Conservation (phyloP, 2,113 vertebrate genomes). For the Carlito syrichta region DNA sequence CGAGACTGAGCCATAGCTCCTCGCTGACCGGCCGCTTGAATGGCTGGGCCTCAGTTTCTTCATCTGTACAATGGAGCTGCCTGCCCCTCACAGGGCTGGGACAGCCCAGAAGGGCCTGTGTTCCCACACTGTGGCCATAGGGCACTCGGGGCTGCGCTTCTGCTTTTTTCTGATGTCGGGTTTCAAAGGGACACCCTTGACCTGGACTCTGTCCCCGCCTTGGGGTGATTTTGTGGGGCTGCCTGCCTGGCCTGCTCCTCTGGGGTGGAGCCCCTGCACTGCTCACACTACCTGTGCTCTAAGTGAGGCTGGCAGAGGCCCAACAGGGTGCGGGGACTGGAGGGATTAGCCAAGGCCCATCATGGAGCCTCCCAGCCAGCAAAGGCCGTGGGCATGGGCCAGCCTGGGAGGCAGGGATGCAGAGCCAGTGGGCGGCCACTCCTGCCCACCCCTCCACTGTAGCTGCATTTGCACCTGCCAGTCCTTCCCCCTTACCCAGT, state of each 20-base stretch:
- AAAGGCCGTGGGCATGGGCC: neutral
- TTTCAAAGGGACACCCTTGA: neutral
- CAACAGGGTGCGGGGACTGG: neutral
- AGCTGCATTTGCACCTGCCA: neutral
- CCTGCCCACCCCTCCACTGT: neutral
- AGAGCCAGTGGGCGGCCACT: neutral
- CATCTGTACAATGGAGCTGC: neutral
- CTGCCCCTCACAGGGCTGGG: neutral
- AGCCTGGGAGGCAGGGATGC: neutral
- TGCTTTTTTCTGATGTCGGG: conserved; percentile 23
- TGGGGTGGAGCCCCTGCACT: neutral
- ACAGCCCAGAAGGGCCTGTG: neutral
- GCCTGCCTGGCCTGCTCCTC: neutral
- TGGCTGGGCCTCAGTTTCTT: neutral
- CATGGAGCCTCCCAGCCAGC: neutral
- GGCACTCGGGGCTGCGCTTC: neutral
- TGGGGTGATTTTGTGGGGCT: neutral
- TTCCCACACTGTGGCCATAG: neutral
- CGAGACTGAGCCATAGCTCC: neutral
- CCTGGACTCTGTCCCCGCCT: neutral
- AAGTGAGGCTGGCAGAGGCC: neutral
- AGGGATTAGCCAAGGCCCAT: neutral
- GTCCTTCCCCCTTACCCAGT: neutral
- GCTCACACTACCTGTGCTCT: neutral
- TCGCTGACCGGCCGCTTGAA: neutral